Evolutionary conservation across 35 echinoderm and acorn worm species (phyloP), one percentile per base, ranked within the genome.

Genomic region (Hemicentrotus pulcherrimus): DNA sequence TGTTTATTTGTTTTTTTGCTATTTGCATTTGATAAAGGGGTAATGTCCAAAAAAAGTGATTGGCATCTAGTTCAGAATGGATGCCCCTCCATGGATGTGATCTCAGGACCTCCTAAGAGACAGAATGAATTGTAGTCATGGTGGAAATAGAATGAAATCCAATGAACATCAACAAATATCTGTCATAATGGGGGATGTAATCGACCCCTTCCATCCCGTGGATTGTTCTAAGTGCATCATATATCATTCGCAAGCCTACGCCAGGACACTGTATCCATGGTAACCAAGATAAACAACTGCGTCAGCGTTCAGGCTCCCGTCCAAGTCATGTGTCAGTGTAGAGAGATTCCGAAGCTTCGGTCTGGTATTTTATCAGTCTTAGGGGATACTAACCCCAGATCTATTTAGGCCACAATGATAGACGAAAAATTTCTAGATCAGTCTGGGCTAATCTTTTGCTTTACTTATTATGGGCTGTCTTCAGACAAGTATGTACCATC

Each of bases 271-370:
- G 46, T 90, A 33, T 15, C 46, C 88, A 32, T 90, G 88, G 88
- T 2, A 90, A 90, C 88, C 88, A 90, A 90, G 88, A 90, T 90
- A 90, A 90, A 90, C 88, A 90, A 45, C 88, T 47, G 88, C 32
- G 32, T 90, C 88, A 90, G 88, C 46, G 45, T 33, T 90, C 88
- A 46, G 65, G n/a, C 18, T 78, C 65, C 19, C 65, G 18, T 78
- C 65, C 65, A 78, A 78, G 65, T 78, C 28, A 22, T 24, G 65
- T 78, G 65, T n/a, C 65, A 78, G 65, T 78, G 65, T 78, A 15
- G 22, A 16, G 52, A 16, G 52, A 59, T 59, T 59, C 52, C 52
- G 11, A 59, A 59, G 11, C 11, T 59, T 59, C 52, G 16, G 1
- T 10, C 2, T 78, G 65, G 28, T 78, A 78, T 78, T 28, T 78